phyloP scores from a whole-genome alignment of 2,113 vertebrate genomes.

The Platycercus adscitus region DNA sequence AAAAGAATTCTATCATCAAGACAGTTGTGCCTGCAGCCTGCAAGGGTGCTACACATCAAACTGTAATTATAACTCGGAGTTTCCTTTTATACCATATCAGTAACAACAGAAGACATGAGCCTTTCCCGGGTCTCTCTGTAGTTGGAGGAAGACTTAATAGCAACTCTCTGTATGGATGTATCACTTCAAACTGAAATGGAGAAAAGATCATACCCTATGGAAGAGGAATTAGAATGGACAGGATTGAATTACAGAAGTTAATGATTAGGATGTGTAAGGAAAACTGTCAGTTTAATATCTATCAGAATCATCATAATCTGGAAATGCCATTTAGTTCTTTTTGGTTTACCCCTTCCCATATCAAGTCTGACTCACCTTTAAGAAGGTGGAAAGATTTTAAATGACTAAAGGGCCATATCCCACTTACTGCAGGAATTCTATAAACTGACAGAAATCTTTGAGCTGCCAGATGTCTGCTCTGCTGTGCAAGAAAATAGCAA shows the following conservation, averaged over 20 bases:
- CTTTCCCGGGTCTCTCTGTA: slow-evolving; percentile 10
- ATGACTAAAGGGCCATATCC: neutral
- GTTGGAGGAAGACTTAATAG: slow-evolving; percentile 18
- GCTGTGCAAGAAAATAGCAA: slow-evolving; percentile 43
- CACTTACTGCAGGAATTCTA: neutral
- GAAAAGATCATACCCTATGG: slow-evolving; percentile 63
- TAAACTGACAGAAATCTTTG: slow-evolving; percentile 19
- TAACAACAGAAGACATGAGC: slow-evolving; percentile 28
- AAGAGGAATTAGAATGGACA: slow-evolving; percentile 52
- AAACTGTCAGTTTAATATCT: slow-evolving; percentile 49
- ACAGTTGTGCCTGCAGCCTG: neutral
- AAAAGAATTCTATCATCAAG: neutral
- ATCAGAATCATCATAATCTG: neutral
- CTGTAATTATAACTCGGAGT: neutral
- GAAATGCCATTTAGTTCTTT: neutral
- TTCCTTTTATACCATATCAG: slow-evolving; percentile 25
- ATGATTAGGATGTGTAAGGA: slow-evolving; percentile 2
- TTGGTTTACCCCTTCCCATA: neutral
- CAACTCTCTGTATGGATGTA: neutral
- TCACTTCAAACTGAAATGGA: slow-evolving; percentile 52
- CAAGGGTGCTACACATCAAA: neutral
- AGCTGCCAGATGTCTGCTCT: slow-evolving; percentile 48
- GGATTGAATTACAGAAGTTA: slow-evolving; percentile 36
- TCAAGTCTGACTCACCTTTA: neutral
- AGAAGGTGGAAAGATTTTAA: neutral